These are phyloP conservation scores for Pseudomyrmex flavicornis DNA, from an alignment of 1,140 invertebrate species.

Conservation along the genomic window DNA sequence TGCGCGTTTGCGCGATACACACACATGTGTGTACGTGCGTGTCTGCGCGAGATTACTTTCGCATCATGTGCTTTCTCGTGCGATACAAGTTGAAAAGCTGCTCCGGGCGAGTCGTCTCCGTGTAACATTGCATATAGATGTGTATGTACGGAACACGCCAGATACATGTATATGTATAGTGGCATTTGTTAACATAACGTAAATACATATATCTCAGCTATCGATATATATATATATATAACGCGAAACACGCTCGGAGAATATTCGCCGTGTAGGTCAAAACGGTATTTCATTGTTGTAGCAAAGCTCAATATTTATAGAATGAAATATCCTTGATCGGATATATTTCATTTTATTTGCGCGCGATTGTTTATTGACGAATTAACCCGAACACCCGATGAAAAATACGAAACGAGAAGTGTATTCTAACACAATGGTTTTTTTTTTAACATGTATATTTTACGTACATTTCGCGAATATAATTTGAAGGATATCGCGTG, in stretches of 20 bases:
- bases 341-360: not conserved
- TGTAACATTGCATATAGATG: not conserved
- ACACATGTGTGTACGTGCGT: not conserved
- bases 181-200: not conserved
- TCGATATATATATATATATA: not conserved
- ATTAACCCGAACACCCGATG: too few species aligned
- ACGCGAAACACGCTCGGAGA: not conserved
- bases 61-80: slow-evolving; percentile 24
- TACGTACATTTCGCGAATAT: not conserved
- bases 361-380: not conserved
- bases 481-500: not conserved
- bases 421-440: not conserved
- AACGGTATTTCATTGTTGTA: not conserved
- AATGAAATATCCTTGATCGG: not conserved
- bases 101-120: not conserved
- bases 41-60: slow-evolving; percentile 14
- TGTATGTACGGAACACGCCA: not conserved
- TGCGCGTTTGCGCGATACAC: not conserved
- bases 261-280: not conserved
- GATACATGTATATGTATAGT: too few species aligned
- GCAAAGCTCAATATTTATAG: not conserved
- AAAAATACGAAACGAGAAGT: not conserved
- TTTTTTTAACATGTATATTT: too few species aligned
- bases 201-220: slow-evolving; percentile 11
- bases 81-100: slow-evolving; percentile 15